Evolutionary conservation across 1,140 invertebrate genomes (phyloP).

Genomic region (Daktulosphaira vitifoliae): DNA sequence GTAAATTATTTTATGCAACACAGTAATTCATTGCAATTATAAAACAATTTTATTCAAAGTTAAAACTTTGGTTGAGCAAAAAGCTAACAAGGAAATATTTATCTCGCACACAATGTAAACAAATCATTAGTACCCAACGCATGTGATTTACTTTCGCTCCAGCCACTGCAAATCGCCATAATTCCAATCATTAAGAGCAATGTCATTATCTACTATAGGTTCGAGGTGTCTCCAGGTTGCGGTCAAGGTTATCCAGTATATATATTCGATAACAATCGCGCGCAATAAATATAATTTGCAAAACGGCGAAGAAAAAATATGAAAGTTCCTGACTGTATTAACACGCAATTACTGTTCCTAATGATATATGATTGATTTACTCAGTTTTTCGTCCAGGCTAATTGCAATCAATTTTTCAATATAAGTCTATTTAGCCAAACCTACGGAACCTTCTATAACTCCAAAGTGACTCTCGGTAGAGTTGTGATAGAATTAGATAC

Average conservation of each 20-base stretch:
- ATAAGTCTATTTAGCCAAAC: too few relatives aligned
- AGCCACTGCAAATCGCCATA: slow-evolving; percentile 28
- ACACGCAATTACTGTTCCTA: slow-evolving; percentile 13
- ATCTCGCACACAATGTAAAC: background rate
- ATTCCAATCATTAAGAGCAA: slow-evolving; percentile 32
- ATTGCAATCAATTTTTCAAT: slow-evolving; percentile 6
- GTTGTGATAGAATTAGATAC: too few relatives aligned
- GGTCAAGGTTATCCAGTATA: slow-evolving; percentile 29
- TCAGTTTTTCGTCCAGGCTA: background rate
- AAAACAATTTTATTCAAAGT: too few relatives aligned
- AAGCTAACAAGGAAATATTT: slow-evolving; percentile 23
- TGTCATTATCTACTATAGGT: slow-evolving; percentile 28
- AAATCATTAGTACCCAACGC: background rate
- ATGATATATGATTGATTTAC: slow-evolving; percentile 17
- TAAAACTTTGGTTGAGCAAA: too few relatives aligned
- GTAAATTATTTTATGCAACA: too few relatives aligned
- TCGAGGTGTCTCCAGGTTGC: slow-evolving; percentile 34
- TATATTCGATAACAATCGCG: slow-evolving; percentile 27
- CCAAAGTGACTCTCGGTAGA: too few relatives aligned
- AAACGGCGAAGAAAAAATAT: slow-evolving; percentile 25
- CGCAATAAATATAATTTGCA: slow-evolving; percentile 24
- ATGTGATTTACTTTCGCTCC: slow-evolving; percentile 28
- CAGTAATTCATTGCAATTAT: too few relatives aligned
- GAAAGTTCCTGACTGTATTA: slow-evolving; percentile 21
- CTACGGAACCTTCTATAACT: too few relatives aligned